phyloP scores from a whole-genome alignment of 2,113 vertebrate genomes.

The Neopipo cinnamomea region DNA sequence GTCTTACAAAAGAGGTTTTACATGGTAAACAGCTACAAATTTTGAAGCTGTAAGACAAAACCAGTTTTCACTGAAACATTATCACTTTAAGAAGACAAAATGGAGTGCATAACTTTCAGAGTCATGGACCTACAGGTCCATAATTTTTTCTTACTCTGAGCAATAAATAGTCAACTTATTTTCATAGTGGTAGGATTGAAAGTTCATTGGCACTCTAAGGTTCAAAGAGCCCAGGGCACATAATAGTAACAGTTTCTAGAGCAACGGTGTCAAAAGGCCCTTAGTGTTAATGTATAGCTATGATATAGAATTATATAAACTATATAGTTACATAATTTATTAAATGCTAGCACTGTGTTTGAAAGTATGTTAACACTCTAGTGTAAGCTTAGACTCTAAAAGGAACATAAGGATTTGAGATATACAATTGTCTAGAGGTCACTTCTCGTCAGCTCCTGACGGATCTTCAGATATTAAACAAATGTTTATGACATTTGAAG shows the following conservation, averaged over 20 bases:
- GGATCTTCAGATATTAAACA: neutral
- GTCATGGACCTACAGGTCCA: neutral
- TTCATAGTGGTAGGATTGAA: neutral
- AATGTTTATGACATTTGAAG: neutral
- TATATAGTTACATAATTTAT: neutral
- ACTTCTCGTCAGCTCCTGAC: neutral
- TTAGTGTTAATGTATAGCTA: neutral
- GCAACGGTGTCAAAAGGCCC: neutral
- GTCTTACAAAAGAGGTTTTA: neutral
- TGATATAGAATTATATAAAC: neutral
- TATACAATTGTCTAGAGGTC: neutral
- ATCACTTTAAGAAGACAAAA: neutral
- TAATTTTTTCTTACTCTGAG: neutral
- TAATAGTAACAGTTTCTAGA: neutral
- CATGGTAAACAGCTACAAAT: neutral
- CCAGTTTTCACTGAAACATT: neutral
- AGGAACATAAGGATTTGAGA: neutral
- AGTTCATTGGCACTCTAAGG: neutral
- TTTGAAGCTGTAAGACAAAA: neutral
- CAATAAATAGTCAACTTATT: neutral
- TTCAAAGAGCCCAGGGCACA: neutral
- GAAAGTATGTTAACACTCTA: neutral
- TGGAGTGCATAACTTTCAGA: neutral
- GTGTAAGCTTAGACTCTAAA: neutral
- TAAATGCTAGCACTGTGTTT: neutral